phyloP scores from a whole-genome alignment of 2,888 invertebrate genomes.

The Uropetala carovei region DNA sequence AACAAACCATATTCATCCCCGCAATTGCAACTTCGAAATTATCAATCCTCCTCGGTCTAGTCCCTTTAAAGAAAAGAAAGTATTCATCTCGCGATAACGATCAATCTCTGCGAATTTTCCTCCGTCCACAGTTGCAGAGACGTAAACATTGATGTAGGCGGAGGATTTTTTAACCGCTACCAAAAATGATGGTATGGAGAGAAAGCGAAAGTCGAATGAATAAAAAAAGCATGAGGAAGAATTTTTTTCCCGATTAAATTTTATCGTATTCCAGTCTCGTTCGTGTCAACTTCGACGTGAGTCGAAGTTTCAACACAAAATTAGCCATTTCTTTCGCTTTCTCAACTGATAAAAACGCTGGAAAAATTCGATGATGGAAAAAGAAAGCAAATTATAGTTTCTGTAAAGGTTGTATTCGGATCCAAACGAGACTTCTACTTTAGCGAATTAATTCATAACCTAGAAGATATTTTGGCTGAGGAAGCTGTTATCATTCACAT shows the following conservation, averaged over 20 bases:
- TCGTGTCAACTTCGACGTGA: not conserved
- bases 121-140: not conserved
- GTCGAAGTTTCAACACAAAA: not conserved
- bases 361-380: not conserved
- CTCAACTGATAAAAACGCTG: not conserved
- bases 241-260: not conserved
- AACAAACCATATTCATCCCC: too few relatives aligned
- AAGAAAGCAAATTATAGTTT: not conserved
- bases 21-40: not conserved
- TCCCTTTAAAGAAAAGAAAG: not conserved
- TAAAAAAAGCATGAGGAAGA: not conserved
- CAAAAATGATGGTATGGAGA: not conserved
- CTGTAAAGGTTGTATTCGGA: too few relatives aligned
- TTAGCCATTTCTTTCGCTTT: not conserved
- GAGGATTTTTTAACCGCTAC: not conserved
- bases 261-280: not conserved
- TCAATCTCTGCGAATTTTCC: constrained; percentile 2
- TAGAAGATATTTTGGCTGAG: too few relatives aligned
- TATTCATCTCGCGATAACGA: not conserved
- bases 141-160: not conserved
- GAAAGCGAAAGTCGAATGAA: not conserved
- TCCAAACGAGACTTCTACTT: too few relatives aligned
- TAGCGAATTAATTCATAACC: too few relatives aligned
- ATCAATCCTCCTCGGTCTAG: not conserved
- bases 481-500: too few relatives aligned